These are phyloP conservation scores for Agrochola macilenta DNA, from an alignment of 2,888 invertebrate species.

Conservation along the genomic window DNA sequence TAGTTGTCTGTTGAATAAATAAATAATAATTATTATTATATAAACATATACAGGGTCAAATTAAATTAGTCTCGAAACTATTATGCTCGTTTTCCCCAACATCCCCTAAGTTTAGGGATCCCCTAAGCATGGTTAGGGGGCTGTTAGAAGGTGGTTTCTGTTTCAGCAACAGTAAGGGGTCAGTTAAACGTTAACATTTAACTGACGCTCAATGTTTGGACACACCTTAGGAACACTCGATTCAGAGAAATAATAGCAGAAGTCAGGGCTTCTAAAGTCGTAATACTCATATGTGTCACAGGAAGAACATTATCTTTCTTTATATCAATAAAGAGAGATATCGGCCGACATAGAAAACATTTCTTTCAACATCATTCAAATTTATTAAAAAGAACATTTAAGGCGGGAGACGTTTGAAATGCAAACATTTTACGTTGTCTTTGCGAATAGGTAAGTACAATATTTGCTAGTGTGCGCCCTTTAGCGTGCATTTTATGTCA, in stretches of 20 bases:
- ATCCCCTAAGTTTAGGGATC: too few species aligned
- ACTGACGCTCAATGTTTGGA: too few species aligned
- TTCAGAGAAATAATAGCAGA: not conserved
- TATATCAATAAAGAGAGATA: not conserved
- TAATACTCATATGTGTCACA: not conserved
- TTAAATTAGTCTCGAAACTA: not conserved
- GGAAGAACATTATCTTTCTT: not conserved
- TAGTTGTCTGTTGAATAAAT: too few species aligned
- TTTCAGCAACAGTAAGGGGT: too few species aligned
- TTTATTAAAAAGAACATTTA: constrained; percentile 60
- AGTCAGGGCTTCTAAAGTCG: not conserved
- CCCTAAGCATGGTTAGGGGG: too few species aligned
- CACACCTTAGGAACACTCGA: not conserved
- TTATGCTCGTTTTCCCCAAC: too few species aligned
- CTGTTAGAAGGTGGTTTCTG: too few species aligned
- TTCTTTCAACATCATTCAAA: not conserved
- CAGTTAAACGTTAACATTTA: too few species aligned
- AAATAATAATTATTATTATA: too few species aligned
- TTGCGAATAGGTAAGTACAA: constrained; percentile 69
- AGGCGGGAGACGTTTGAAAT: constrained; percentile 58
- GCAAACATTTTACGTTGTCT: constrained; percentile 69
- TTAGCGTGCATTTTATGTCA: constrained; percentile 79
- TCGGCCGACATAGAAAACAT: not conserved
- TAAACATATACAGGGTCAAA: not conserved
- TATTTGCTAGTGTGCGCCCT: constrained; percentile 68